These are phyloP conservation scores for Byasa hedistus DNA, from an alignment of 2,888 invertebrate species.

Conservation along the genomic window DNA sequence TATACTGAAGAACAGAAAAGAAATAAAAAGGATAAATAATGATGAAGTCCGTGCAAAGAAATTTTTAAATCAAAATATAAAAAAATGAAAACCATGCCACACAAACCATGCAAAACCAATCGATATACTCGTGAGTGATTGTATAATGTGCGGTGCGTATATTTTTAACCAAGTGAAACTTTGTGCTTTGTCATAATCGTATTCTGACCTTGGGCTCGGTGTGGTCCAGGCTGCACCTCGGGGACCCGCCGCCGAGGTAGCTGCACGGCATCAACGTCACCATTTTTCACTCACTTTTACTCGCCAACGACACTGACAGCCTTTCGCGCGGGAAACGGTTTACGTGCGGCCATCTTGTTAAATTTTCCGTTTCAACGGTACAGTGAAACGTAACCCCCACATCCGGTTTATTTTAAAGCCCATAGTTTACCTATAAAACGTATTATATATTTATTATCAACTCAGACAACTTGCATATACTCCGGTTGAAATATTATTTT, in stretches of 20 bases:
- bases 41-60: too few species aligned
- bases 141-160: neutral
- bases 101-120: conserved; percentile 8
- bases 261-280: conserved; percentile 85
- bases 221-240: conserved; percentile 76
- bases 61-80: too few species aligned
- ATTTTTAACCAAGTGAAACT: conserved; percentile 1
- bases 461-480: too few species aligned
- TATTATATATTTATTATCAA: too few species aligned
- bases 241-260: conserved; percentile 80
- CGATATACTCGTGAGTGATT: conserved; percentile 1
- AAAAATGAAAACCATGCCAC: too few species aligned
- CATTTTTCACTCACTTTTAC: conserved; percentile 68
- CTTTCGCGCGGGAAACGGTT: conserved; percentile 61
- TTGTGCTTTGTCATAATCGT: conserved; percentile 24
- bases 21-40: too few species aligned
- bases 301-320: conserved; percentile 68
- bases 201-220: conserved; percentile 74
- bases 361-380: conserved; percentile 51
- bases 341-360: conserved; percentile 41
- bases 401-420: conserved; percentile 43
- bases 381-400: conserved; percentile 40
- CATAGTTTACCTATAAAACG: conserved; percentile 45
- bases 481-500: too few species aligned
- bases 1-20: too few species aligned